Evolutionary conservation across 2,888 invertebrate genomes (phyloP), one percentile per base, ranked within the genome.

Genomic region (Cistogaster globosa): DNA sequence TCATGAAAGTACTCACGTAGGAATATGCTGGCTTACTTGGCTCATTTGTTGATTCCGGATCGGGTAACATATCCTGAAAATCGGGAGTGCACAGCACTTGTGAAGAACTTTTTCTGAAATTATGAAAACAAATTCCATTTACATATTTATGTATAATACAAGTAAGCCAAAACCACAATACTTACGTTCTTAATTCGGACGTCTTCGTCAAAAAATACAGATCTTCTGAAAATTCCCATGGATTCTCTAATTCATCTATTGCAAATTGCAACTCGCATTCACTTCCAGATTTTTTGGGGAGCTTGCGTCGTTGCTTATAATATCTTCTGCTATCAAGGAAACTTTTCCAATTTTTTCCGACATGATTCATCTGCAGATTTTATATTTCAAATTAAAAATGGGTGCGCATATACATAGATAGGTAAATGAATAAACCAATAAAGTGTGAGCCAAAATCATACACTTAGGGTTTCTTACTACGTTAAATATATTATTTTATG

Each of bases 171-270:
- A 55, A 22, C 22, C 6, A 11, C 22, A 18, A 38, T 62, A 38
- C 38, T 38, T 62, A 38, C 62, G 62, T 62, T 62, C 38, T 62
- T 18, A 38, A 16, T 20, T 62, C 38, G 8, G 62, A 62, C 36
- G 38, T 38, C 20, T 38, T 20, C 9, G 62, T 42, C 16, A 62
- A 42, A n/a, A 62, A 62, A 22, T 62, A 1, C 9, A 63, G 42
- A 11, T 42, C 14, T 45, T 63, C 62, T 14, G 42, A 38, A 45
- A 63, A 63, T 6, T 63, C 42, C 62, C 62, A 63, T 8, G 6
- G 62, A 22, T 45, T 20, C 16, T 42, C 22, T 3, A 42, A 63
- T 12, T 63, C 62, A 63, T 63, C 62, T 6, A 18, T 20, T 12
- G 32, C 22, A 2, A 22, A 16, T 22, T 63, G 20, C 8, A 63